Conservation (phyloP, 2,797 vertebrate species). For the Pelobates cultripes region DNA sequence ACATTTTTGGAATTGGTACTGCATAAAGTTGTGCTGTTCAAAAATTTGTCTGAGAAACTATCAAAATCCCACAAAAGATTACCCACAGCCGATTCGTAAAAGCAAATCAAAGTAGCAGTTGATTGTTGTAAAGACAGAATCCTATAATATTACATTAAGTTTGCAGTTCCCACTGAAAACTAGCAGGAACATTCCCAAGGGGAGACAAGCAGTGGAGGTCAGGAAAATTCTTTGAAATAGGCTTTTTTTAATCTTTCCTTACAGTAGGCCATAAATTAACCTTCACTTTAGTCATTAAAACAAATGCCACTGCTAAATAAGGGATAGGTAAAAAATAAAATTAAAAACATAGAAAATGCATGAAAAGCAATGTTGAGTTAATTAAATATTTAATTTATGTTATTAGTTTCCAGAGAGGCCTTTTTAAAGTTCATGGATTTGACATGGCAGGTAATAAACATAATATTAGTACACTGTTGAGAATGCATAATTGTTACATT, state of each 20-base stretch:
- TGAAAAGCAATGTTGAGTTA: neutral
- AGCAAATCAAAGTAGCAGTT: neutral
- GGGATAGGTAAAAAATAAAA: neutral
- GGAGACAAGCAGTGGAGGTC: neutral
- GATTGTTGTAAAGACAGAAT: neutral
- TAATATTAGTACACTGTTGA: neutral
- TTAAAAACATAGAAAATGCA: neutral
- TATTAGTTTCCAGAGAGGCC: neutral
- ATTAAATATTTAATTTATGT: constrained; percentile 1
- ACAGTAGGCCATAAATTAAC: neutral
- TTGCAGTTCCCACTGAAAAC: too few relatives aligned
- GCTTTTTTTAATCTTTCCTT: neutral
- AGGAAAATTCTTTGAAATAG: neutral
- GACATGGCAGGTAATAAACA: neutral
- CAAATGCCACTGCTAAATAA: neutral
- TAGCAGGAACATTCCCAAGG: neutral
- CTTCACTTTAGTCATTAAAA: neutral
- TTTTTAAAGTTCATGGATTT: constrained; percentile 1
- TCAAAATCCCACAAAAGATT: neutral
- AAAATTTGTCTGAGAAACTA: neutral
- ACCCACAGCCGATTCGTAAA: neutral
- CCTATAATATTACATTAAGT: neutral
- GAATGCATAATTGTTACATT: neutral
- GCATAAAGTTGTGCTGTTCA: too few relatives aligned
- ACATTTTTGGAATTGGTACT: too few relatives aligned